Conservation (phyloP, 2,888 invertebrate genomes). For the Hecatera dysodea region DNA sequence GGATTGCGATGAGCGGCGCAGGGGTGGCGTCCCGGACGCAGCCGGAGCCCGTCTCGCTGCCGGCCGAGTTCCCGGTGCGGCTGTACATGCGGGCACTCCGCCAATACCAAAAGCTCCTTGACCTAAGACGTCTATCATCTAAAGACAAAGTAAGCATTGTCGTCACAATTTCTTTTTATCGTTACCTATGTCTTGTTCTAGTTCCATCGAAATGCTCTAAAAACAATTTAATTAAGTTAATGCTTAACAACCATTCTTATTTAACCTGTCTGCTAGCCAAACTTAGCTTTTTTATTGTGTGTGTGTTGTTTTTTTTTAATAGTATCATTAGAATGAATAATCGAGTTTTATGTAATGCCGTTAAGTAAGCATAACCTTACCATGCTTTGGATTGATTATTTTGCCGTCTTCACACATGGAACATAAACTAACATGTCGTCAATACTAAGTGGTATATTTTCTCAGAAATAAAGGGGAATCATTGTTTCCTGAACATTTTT, state of each 20-base stretch:
- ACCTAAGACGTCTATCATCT: conserved; percentile 89
- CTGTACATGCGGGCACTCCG: conserved; percentile 91
- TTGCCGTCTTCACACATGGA: conserved; percentile 18
- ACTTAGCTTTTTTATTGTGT: not conserved
- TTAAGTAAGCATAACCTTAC: conserved; percentile 52
- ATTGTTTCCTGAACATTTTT: conserved; percentile 21
- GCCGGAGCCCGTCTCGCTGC: conserved; percentile 76
- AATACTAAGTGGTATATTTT: not conserved
- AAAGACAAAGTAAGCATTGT: conserved; percentile 88
- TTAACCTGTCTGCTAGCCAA: conserved; percentile 8
- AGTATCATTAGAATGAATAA: conserved; percentile 7
- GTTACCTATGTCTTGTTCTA: conserved; percentile 16
- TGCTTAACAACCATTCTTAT: not conserved
- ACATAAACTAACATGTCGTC: conserved; percentile 17
- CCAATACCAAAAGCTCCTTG: conserved; percentile 92
- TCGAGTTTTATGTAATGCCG: conserved; percentile 33
- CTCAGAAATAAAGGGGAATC: conserved; percentile 38
- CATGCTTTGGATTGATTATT: conserved; percentile 41
- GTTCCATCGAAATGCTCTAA: not conserved
- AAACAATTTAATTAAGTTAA: conserved; percentile 24
- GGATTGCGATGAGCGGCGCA: conserved; percentile 83
- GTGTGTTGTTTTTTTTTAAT: not conserved
- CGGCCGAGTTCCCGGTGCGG: conserved; percentile 85
- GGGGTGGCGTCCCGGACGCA: conserved; percentile 83
- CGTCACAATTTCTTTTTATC: conserved; percentile 44